Base-by-base conservation (phyloP, 2,888 invertebrate genomes). In the Oscheius myriophilus region DNA sequence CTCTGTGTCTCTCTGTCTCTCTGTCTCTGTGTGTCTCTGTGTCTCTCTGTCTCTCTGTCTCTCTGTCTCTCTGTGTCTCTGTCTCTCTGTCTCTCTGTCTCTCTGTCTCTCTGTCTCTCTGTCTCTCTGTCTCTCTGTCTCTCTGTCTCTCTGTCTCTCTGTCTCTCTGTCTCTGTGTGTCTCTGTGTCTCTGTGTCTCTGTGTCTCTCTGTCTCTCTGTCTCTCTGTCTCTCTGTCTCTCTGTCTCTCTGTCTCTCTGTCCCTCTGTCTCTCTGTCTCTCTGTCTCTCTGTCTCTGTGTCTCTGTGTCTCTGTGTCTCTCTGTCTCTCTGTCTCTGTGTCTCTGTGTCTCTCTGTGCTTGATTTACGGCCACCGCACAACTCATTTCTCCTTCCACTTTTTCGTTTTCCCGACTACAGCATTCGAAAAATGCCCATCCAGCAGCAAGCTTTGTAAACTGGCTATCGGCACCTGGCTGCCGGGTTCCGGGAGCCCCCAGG, bases 251-350 rank as follows among this genome's bases (percentile, higher is more conserved):
- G 14, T 52, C 51, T 16, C 62, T 51, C 46, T 66, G 21, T n/a
- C 66, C 21, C 53, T 58, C 66, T 52, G 33, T 26, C 53, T 42
- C 39, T 43, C 54, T 25, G 25, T 54, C 45, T 25, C 53, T 52
- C 55, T 52, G 43, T 52, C 45, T 54, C 54, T 45, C 52, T 43
- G 45, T 54, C 53, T 51, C 21, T 21, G 42, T 25, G 18, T 45
- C 46, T 59, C 59, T 46, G 46, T 59, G 46, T n/a, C n/a, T n/a
- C n/a, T n/a, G n/a, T n/a, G n/a, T n/a, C 33, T 33, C 9, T 33
- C 33, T 33, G 33, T 33, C 33, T 33, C 9, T 33, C 33, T 33
- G 3, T 33, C 33, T 33, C 33, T 33, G 4, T 33, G 4, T 9
- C 33, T 33, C 33, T 33, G 4, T 33, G 4, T 33, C 33, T 33